These are phyloP conservation scores for Branchellion lobata DNA, from an alignment of 2,888 invertebrate genomes.

Conservation along the genomic window DNA sequence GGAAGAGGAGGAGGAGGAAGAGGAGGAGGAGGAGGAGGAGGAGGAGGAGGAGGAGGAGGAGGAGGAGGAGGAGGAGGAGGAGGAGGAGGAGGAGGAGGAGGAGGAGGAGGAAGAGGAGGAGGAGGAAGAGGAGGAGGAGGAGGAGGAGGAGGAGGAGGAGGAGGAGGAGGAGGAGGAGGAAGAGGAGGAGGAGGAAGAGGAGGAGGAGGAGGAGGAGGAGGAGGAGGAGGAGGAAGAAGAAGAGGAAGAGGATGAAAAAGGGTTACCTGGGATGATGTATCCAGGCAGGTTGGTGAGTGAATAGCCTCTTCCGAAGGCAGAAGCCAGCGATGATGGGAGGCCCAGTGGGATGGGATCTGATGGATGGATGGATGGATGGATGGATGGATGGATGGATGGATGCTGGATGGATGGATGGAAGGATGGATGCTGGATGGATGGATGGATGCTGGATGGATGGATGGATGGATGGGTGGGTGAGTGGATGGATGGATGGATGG, in stretches of 20 bases:
- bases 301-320: slow-evolving; percentile 42
- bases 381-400: no score
- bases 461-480: no score
- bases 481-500: no score
- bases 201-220: not conserved
- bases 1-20: not conserved
- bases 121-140: not conserved
- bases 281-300: slow-evolving; percentile 42
- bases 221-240: not conserved
- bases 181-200: not conserved
- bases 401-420: no score
- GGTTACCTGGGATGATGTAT: slow-evolving; percentile 44
- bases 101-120: not conserved
- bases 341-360: slow-evolving; percentile 39
- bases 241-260: not conserved
- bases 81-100: not conserved
- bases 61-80: not conserved
- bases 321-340: slow-evolving; percentile 36
- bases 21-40: not conserved
- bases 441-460: no score
- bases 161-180: not conserved
- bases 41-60: not conserved
- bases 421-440: no score
- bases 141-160: not conserved
- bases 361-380: no score